A percentile compares a stretch with the other conserved stretches of the same genome.
phyloP scores from a whole-genome alignment of 2,888 invertebrate species.

The Ctena decussata region DNA sequence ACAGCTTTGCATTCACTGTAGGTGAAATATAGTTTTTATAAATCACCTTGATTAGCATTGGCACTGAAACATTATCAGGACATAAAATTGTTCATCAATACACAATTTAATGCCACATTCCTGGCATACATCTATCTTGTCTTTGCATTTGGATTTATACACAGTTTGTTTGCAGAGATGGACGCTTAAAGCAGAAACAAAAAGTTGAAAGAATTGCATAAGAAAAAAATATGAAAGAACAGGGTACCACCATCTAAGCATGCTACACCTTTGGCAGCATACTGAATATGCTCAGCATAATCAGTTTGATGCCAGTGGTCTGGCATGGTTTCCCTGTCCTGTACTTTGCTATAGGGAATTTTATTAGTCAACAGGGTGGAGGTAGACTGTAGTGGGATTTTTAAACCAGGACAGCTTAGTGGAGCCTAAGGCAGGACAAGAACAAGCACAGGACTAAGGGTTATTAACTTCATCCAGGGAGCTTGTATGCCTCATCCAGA shows the following conservation, averaged over 20 bases:
- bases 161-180: too few relatives aligned
- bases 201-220: too few relatives aligned
- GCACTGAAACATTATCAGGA: background rate
- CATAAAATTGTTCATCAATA: background rate
- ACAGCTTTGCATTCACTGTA: background rate
- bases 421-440: slow-evolving; percentile 37
- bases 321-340: too few relatives aligned
- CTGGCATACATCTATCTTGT: background rate
- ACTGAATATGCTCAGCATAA: too few relatives aligned
- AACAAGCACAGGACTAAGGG: slow-evolving; percentile 8
- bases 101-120: background rate
- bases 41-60: background rate
- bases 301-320: too few relatives aligned
- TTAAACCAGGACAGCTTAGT: slow-evolving; percentile 37
- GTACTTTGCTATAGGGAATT: background rate
- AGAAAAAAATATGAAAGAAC: too few relatives aligned
- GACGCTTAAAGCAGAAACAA: too few relatives aligned
- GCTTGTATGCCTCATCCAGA: slow-evolving; percentile 18
- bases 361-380: slow-evolving; percentile 25
- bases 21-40: background rate
- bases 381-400: slow-evolving; percentile 35
- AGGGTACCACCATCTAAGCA: too few relatives aligned
- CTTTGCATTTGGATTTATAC: too few relatives aligned
- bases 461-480: slow-evolving; percentile 13
- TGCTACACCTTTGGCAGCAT: too few relatives aligned